Evolutionary conservation across 1,140 invertebrate genomes (phyloP), one percentile per base, ranked within the genome.

Genomic region (Charaxes varanes): DNA sequence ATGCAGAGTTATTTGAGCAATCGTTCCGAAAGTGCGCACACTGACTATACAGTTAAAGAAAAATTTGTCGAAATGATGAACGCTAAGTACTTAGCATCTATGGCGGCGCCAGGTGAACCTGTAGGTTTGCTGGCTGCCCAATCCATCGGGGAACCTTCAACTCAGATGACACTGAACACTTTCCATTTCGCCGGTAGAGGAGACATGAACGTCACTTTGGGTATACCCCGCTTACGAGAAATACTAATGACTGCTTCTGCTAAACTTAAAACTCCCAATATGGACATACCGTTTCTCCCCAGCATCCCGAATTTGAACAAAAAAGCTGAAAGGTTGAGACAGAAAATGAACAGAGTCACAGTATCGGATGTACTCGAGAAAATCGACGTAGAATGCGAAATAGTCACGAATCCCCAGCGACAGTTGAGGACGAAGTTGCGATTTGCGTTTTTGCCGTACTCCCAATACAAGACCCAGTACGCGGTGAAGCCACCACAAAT

Each of bases 161-260:
- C 98, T 38, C 98, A 99, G 86, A 99, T 99, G 98, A 99, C 98
- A 57, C 78, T 99, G 48, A 99, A 99, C 65, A 99, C 98, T 18
- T 99, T 99, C 83, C 98, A 99, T 74, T 99, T 99, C 86, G 98
- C 98, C 57, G 98, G 98, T 78, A 90, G 97, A 85, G 97, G 97
- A 87, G 98, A 99, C 83, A 99, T 99, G 97, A 99, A 99, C 81
- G 97, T 99, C 0, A 99, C 98, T 0, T 86, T 99, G 1, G 97
- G 95, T 88, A 99, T 99, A 54, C 98, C 97, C 0, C 89, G 98
- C 57, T 85, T 99, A 1, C 86, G 97, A 63, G 98, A 99, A 88
- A 97, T 99, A 49, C 85, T 99, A 0, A 98, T 99, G 96, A 93
- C 94, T 52, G 97, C 96, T 0, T 94, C 94, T 1, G 90, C 90